Evolutionary conservation across 2,888 invertebrate species (phyloP).

Genomic region (Plagodis dolabraria): DNA sequence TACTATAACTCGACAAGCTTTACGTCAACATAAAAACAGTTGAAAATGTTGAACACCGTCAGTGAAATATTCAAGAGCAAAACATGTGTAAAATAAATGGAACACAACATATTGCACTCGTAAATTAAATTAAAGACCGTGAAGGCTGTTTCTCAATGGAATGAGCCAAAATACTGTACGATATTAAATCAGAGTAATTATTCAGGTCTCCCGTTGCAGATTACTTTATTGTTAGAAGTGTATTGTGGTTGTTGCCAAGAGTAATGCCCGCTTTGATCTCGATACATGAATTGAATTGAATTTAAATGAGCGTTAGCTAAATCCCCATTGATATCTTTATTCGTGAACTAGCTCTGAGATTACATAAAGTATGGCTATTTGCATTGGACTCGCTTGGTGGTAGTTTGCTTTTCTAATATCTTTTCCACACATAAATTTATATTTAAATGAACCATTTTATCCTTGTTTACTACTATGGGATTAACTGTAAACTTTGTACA

Average conservation of each 20-base stretch:
- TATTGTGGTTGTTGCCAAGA: constrained; percentile 57
- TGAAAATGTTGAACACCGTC: constrained; percentile 33
- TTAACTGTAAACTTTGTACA: constrained; percentile 17
- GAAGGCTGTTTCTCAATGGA: constrained; percentile 51
- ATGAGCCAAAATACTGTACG: constrained; percentile 44
- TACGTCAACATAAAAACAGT: constrained; percentile 34
- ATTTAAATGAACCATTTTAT: constrained; percentile 23
- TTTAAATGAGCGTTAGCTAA: constrained; percentile 53
- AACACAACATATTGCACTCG: constrained; percentile 49
- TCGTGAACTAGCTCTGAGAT: constrained; percentile 33
- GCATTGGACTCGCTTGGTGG: constrained; percentile 13
- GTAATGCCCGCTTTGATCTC: constrained; percentile 69
- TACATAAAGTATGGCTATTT: constrained; percentile 12
- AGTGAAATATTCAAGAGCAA: constrained; percentile 40
- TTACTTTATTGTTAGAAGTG: constrained; percentile 56
- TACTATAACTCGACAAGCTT: constrained; percentile 26
- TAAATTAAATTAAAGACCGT: constrained; percentile 55
- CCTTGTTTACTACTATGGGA: constrained; percentile 21
- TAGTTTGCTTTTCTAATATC: constrained; percentile 14
- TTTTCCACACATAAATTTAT: constrained; percentile 16
- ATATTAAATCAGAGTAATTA: constrained; percentile 53
- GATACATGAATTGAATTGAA: constrained; percentile 57
- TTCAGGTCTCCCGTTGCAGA: constrained; percentile 40
- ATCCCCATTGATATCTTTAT: constrained; percentile 71
- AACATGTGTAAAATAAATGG: constrained; percentile 52